These are phyloP conservation scores for Iguana delicatissima DNA, from an alignment of 2,797 vertebrate species.

Conservation along the genomic window DNA sequence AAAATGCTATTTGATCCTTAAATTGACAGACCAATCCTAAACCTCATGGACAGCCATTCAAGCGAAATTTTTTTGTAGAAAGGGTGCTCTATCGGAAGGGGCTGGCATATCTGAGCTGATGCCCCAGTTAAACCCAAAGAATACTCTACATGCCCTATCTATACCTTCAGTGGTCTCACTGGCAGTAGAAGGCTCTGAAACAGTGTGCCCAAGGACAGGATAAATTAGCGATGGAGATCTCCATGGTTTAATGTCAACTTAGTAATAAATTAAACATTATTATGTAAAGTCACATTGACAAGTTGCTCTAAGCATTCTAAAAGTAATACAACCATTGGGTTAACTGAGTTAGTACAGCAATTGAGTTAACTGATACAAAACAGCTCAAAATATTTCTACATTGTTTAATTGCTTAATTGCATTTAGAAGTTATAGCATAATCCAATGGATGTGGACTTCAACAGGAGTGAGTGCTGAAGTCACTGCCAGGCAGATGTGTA, in stretches of 20 bases:
- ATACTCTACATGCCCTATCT: too few relatives aligned
- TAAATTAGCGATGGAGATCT: background rate
- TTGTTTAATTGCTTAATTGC: background rate
- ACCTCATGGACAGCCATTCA: background rate
- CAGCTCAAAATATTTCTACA: background rate
- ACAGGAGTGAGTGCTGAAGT: background rate
- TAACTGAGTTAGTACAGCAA: background rate
- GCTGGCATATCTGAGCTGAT: background rate
- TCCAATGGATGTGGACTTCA: background rate
- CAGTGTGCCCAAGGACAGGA: background rate
- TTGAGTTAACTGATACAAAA: background rate
- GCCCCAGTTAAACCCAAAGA: too few relatives aligned
- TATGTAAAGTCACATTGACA: background rate
- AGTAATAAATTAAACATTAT: background rate
- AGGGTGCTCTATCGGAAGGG: background rate
- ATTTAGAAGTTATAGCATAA: background rate
- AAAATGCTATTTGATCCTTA: slow-evolving; percentile 4
- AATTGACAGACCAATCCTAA: background rate
- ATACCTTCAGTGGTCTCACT: background rate
- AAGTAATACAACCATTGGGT: background rate
- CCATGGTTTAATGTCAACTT: background rate
- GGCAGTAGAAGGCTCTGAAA: background rate
- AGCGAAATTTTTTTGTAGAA: too few relatives aligned
- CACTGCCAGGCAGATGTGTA: background rate
- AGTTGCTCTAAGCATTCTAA: background rate